phyloP scores from a whole-genome alignment of 2,797 vertebrate genomes.

The Anguilla obscura region DNA sequence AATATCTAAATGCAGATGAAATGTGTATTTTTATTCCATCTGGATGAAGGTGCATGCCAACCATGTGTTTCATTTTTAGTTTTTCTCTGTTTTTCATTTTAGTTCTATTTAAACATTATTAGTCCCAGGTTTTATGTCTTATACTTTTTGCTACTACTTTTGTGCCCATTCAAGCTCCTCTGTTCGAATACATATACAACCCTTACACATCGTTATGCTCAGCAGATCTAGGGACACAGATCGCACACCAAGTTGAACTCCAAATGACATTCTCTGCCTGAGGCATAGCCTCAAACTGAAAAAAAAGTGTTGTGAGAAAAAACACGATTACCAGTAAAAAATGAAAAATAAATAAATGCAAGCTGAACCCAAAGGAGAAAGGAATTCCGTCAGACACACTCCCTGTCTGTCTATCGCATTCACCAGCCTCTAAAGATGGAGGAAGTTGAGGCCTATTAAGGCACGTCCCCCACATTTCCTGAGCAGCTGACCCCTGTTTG shows the following conservation, averaged over 20 bases:
- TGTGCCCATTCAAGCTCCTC: neutral
- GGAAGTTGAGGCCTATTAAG: slow-evolving; percentile 75
- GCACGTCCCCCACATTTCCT: slow-evolving; percentile 77
- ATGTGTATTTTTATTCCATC: neutral
- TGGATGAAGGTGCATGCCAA: neutral
- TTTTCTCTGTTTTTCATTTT: neutral
- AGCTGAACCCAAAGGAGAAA: slow-evolving; percentile 42
- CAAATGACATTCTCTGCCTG: neutral
- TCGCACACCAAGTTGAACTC: neutral
- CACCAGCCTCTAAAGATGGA: slow-evolving; percentile 74
- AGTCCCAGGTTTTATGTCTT: neutral
- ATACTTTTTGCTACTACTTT: neutral
- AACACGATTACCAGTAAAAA: neutral
- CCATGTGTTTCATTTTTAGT: neutral
- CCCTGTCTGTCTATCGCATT: slow-evolving; percentile 60
- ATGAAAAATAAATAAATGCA: neutral
- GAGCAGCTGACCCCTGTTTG: slow-evolving; percentile 63
- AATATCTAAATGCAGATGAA: neutral
- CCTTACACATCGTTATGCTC: neutral
- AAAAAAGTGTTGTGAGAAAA: neutral
- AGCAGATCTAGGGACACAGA: neutral
- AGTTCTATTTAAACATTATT: neutral
- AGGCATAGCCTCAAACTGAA: neutral
- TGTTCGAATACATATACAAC: neutral
- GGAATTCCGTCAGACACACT: slow-evolving; percentile 79